Conservation (phyloP, 1,140 invertebrate species). For the Sitophilus oryzae region DNA sequence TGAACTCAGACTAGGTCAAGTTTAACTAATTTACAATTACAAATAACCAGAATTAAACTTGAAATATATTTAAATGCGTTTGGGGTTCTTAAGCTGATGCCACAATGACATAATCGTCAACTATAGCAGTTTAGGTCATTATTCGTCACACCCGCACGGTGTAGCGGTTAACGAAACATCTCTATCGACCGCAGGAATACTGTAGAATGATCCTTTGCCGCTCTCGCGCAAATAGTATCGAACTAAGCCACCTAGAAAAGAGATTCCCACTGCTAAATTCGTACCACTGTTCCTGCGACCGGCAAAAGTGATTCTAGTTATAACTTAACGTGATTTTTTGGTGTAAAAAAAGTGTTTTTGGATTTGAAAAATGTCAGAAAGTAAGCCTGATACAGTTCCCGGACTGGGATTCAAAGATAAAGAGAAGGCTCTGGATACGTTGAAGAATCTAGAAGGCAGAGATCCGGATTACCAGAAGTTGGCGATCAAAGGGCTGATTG, state of each 20-base stretch:
- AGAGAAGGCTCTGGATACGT: constrained; percentile 58
- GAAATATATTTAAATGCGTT: too few relatives aligned
- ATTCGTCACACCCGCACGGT: not conserved
- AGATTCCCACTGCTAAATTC: not conserved
- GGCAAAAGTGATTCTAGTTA: not conserved
- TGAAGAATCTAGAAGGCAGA: constrained; percentile 54
- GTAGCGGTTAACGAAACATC: not conserved
- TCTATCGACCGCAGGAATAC: not conserved
- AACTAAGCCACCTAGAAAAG: not conserved
- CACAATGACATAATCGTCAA: not conserved
- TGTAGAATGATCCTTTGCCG: not conserved
- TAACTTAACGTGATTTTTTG: not conserved
- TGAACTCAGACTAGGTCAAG: too few relatives aligned
- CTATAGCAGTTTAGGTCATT: not conserved
- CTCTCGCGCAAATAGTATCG: not conserved
- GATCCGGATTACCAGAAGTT: constrained; percentile 62
- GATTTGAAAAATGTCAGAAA: constrained; percentile 31
- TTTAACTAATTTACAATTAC: too few relatives aligned
- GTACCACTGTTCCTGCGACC: not conserved
- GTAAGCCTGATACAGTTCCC: constrained; percentile 47
- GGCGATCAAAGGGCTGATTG: constrained; percentile 57
- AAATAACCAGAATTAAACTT: too few relatives aligned
- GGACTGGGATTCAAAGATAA: constrained; percentile 62
- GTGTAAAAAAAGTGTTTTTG: not conserved
- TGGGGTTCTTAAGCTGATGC: not conserved